Conservation (phyloP, 2,888 invertebrate species). For the Sympetrum striolatum region DNA sequence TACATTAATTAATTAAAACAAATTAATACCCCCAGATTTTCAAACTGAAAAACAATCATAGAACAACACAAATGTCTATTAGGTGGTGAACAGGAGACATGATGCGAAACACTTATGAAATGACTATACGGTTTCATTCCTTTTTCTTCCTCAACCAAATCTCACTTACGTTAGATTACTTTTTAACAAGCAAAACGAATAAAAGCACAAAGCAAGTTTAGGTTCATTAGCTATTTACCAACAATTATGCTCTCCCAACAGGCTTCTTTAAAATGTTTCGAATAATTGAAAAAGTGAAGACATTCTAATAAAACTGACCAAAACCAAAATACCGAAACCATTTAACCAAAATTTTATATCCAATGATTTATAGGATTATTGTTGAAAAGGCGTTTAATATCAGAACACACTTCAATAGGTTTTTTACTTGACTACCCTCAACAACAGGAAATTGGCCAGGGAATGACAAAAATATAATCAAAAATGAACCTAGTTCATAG, state of each 20-base stretch:
- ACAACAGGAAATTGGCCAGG: constrained; percentile 38
- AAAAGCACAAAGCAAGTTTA: constrained; percentile 23
- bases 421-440: constrained; percentile 28
- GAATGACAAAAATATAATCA: constrained; percentile 39
- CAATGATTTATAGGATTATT: not conserved
- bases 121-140: not conserved
- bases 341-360: not conserved
- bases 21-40: too few species aligned
- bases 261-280: not conserved
- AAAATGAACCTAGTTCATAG: constrained; percentile 31
- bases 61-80: not conserved
- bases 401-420: constrained; percentile 34
- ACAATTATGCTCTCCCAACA: not conserved
- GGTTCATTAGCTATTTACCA: constrained; percentile 2
- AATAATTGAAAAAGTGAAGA: not conserved
- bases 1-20: too few species aligned
- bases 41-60: not conserved
- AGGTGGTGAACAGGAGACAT: constrained; percentile 31
- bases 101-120: constrained; percentile 23
- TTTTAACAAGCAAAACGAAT: constrained; percentile 25
- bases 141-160: not conserved
- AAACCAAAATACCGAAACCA: not conserved
- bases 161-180: constrained; percentile 20
- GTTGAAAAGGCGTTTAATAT: constrained; percentile 34
- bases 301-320: not conserved